phyloP scores from a whole-genome alignment of 2,888 invertebrate species.

The Brassicogethes aeneus region DNA sequence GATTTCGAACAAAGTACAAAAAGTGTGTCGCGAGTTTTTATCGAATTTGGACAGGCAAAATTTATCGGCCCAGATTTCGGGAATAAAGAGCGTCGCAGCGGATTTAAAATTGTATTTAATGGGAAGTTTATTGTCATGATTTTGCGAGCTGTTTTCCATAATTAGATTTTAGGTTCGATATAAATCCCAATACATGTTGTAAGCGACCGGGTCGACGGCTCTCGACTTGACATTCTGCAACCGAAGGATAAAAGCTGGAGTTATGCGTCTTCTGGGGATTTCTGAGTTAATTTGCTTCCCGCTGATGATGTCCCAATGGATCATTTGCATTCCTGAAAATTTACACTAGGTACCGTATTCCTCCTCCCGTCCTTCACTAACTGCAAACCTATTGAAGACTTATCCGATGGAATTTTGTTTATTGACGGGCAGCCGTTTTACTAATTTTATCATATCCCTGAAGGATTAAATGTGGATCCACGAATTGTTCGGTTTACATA shows the following conservation, averaged over 20 bases:
- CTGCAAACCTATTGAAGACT: constrained; percentile 13
- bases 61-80: not conserved
- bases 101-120: not conserved
- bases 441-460: not conserved
- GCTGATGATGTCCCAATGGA: constrained; percentile 39
- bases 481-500: no score
- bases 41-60: not conserved
- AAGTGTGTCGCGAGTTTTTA: not conserved
- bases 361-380: constrained; percentile 15
- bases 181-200: constrained; percentile 24
- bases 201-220: constrained; percentile 24
- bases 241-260: constrained; percentile 37
- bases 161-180: constrained; percentile 24
- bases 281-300: constrained; percentile 39
- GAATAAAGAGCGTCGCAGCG: not conserved
- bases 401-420: not conserved
- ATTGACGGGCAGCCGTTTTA: not conserved
- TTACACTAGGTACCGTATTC: constrained; percentile 18
- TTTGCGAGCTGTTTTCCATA: constrained; percentile 18
- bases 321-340: constrained; percentile 17
- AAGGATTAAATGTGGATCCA: not conserved
- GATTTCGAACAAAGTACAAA: no score
- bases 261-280: constrained; percentile 36
- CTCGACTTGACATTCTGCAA: constrained; percentile 32
- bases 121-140: constrained; percentile 8